These are phyloP conservation scores for Aethes cnicana DNA, from an alignment of 2,888 invertebrate species.

Conservation along the genomic window DNA sequence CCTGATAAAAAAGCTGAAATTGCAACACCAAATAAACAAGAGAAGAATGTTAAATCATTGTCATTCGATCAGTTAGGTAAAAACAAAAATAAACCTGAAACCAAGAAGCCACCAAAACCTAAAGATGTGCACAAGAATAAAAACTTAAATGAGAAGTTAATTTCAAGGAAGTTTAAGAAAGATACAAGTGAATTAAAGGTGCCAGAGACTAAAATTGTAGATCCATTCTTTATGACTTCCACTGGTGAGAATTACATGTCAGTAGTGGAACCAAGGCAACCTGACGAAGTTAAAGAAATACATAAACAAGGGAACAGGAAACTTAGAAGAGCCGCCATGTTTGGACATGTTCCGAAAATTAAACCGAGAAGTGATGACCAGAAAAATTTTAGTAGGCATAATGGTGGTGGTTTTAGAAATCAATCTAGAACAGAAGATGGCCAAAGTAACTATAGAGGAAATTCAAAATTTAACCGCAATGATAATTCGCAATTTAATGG, in stretches of 20 bases:
- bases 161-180: slow-evolving; percentile 61
- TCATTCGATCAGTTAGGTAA: slow-evolving; percentile 25
- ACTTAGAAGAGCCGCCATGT: slow-evolving; percentile 71
- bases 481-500: slow-evolving; percentile 19
- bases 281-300: slow-evolving; percentile 71
- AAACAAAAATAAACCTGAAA: slow-evolving; percentile 25
- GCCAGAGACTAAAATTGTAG: slow-evolving; percentile 58
- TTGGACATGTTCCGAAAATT: slow-evolving; percentile 64
- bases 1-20: slow-evolving; percentile 19
- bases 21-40: slow-evolving; percentile 14
- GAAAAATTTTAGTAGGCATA: slow-evolving; percentile 40
- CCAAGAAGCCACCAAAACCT: slow-evolving; percentile 39
- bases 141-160: slow-evolving; percentile 65
- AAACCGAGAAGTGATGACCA: slow-evolving; percentile 51
- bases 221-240: slow-evolving; percentile 74
- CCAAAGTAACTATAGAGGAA: slow-evolving; percentile 28
- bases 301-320: slow-evolving; percentile 70
- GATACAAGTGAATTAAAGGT: slow-evolving; percentile 41
- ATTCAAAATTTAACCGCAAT: slow-evolving; percentile 34
- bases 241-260: slow-evolving; percentile 74
- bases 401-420: slow-evolving; percentile 32
- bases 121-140: slow-evolving; percentile 64
- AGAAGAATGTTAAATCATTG: slow-evolving; percentile 7
- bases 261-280: slow-evolving; percentile 66
- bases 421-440: slow-evolving; percentile 34